These are phyloP conservation scores for Aplocera efformata DNA, from an alignment of 2,888 invertebrate genomes.

Conservation along the genomic window DNA sequence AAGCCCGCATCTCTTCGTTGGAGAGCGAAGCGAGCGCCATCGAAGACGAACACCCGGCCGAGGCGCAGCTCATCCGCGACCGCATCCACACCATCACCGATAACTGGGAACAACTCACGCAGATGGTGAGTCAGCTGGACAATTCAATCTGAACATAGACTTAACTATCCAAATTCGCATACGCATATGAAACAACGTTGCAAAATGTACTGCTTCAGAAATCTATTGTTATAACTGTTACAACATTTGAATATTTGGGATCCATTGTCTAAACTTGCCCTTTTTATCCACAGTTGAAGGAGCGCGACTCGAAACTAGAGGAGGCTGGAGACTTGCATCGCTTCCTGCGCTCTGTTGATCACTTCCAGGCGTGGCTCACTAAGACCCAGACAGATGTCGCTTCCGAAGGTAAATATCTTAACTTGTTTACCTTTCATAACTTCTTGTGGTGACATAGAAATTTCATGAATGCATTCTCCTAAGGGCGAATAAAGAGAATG, in stretches of 20 bases:
- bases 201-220: no score
- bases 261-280: no score
- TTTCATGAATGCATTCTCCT: no score
- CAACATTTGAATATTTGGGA: no score
- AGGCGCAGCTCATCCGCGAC: slow-evolving; percentile 93
- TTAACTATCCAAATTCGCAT: no score
- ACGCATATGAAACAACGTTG: no score
- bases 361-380: slow-evolving; percentile 99
- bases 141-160: background rate
- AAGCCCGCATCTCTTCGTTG: slow-evolving; percentile 96
- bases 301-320: slow-evolving; percentile 98
- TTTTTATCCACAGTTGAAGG: slow-evolving; percentile 87
- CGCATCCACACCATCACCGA: slow-evolving; percentile 94
- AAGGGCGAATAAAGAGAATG: no score
- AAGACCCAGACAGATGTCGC: slow-evolving; percentile 99
- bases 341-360: slow-evolving; percentile 98
- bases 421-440: no score
- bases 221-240: no score
- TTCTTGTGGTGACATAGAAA: no score
- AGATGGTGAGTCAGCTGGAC: slow-evolving; percentile 83
- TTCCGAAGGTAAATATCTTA: slow-evolving; percentile 82
- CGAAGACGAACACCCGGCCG: slow-evolving; percentile 96
- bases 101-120: slow-evolving; percentile 98
- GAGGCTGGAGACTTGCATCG: slow-evolving; percentile 99
- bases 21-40: slow-evolving; percentile 96